These are phyloP conservation scores for Andrena flavipes DNA, from an alignment of 2,888 invertebrate species.

Conservation along the genomic window DNA sequence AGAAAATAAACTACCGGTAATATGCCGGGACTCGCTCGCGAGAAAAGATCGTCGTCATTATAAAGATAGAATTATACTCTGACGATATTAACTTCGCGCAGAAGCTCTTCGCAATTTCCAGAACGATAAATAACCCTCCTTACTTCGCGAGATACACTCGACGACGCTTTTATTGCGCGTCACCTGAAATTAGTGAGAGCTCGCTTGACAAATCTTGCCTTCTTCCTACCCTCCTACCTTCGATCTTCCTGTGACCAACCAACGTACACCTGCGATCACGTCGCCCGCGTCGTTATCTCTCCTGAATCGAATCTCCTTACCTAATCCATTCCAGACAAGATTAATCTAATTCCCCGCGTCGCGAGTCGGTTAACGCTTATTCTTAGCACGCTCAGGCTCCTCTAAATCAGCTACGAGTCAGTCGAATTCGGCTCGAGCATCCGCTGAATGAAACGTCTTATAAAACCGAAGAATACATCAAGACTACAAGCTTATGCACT, in stretches of 20 bases:
- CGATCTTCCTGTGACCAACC: slow-evolving; percentile 22
- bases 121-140: slow-evolving; percentile 62
- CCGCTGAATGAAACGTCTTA: no score
- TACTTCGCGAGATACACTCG: slow-evolving; percentile 57
- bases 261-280: not conserved
- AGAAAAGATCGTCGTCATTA: slow-evolving; percentile 66
- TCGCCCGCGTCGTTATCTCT: not conserved
- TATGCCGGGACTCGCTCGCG: slow-evolving; percentile 52
- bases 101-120: slow-evolving; percentile 62
- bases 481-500: no score
- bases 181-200: slow-evolving; percentile 51
- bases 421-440: no score
- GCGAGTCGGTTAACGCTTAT: no score
- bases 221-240: not conserved
- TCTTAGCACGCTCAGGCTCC: no score
- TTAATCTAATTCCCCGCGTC: not conserved
- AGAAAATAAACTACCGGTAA: slow-evolving; percentile 62
- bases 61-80: slow-evolving; percentile 66
- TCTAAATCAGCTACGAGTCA: no score
- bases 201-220: slow-evolving; percentile 41
- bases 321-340: not conserved
- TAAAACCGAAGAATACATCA: no score
- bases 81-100: slow-evolving; percentile 62
- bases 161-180: slow-evolving; percentile 60
- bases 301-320: no score